These are phyloP conservation scores for Drosophila nannoptera DNA, from an alignment of 1,140 invertebrate species.

Conservation along the genomic window DNA sequence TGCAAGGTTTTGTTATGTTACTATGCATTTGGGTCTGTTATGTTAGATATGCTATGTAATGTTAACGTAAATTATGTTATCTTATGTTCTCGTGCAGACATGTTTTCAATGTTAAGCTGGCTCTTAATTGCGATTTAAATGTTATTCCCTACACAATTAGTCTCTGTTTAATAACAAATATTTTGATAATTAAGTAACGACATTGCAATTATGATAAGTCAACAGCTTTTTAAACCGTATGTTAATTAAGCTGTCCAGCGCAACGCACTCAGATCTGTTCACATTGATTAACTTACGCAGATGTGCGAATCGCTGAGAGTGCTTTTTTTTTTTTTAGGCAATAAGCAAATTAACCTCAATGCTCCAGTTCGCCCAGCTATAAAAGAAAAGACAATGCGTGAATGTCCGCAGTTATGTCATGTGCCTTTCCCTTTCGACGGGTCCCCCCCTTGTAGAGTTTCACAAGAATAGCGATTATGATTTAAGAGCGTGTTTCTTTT, in stretches of 20 bases:
- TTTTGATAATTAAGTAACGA: neutral
- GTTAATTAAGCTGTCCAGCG: neutral
- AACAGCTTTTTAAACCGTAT: slow-evolving; percentile 5
- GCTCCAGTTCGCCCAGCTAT: slow-evolving; percentile 46
- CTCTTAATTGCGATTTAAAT: neutral
- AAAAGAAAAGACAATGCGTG: slow-evolving; percentile 48
- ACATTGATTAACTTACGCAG: slow-evolving; percentile 9
- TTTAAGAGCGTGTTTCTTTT: slow-evolving; percentile 32
- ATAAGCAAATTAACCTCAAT: slow-evolving; percentile 67
- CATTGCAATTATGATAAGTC: slow-evolving; percentile 17
- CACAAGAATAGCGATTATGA: slow-evolving; percentile 56
- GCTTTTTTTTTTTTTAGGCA: slow-evolving; percentile 43
- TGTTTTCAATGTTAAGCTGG: neutral
- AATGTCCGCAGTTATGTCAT: slow-evolving; percentile 47
- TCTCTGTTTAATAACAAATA: neutral
- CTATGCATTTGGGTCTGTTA: slow-evolving; percentile 6
- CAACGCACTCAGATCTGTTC: neutral
- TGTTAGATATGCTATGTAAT: neutral
- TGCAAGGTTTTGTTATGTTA: neutral
- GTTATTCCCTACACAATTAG: neutral
- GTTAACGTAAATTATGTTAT: no score
- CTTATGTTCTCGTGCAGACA: no score
- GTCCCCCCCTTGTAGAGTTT: slow-evolving; percentile 35
- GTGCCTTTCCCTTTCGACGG: slow-evolving; percentile 44
- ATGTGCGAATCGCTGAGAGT: slow-evolving; percentile 3